A percentile compares a stretch with the other conserved stretches of the same genome.
phyloP scores from a whole-genome alignment of 2,113 vertebrate genomes.

The Leptodactylus fuscus region DNA sequence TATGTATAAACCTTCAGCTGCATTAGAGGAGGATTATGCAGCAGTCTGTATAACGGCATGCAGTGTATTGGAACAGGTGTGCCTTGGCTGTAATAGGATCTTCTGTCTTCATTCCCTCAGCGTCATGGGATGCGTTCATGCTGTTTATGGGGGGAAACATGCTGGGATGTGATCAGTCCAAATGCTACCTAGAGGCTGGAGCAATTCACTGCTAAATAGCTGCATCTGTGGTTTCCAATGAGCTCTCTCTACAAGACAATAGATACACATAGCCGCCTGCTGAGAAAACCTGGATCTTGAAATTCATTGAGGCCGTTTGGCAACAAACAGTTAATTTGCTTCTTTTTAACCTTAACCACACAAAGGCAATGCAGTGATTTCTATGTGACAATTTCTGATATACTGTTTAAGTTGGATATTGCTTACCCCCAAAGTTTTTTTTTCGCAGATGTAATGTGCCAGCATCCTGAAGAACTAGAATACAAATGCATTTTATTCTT shows the following conservation, averaged over 20 bases:
- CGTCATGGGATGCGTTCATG: slow-evolving; percentile 41
- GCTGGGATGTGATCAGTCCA: slow-evolving; percentile 58
- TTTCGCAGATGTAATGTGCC: too few species aligned
- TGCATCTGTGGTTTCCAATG: slow-evolving; percentile 37
- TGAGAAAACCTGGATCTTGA: background rate
- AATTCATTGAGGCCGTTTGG: background rate
- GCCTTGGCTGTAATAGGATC: slow-evolving; percentile 46
- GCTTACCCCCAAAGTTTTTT: too few species aligned
- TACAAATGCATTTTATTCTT: too few species aligned
- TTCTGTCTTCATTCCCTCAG: slow-evolving; percentile 52
- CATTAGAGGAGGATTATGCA: slow-evolving; percentile 34
- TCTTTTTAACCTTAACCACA: slow-evolving; percentile 20
- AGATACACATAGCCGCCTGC: background rate
- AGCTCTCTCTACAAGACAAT: slow-evolving; percentile 9
- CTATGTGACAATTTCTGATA: background rate
- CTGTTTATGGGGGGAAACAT: slow-evolving; percentile 55
- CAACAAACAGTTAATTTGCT: slow-evolving; percentile 21
- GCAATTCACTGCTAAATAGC: slow-evolving; percentile 56
- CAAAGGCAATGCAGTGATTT: background rate
- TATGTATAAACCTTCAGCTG: slow-evolving; percentile 3
- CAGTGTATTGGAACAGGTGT: slow-evolving; percentile 44
- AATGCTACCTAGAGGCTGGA: slow-evolving; percentile 49
- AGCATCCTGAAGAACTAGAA: too few species aligned
- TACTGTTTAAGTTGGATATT: background rate
- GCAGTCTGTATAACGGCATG: slow-evolving; percentile 17